Conservation (phyloP, 37 sponge, comb jelly and placozoan species). For the Tethya wilhelma region DNA sequence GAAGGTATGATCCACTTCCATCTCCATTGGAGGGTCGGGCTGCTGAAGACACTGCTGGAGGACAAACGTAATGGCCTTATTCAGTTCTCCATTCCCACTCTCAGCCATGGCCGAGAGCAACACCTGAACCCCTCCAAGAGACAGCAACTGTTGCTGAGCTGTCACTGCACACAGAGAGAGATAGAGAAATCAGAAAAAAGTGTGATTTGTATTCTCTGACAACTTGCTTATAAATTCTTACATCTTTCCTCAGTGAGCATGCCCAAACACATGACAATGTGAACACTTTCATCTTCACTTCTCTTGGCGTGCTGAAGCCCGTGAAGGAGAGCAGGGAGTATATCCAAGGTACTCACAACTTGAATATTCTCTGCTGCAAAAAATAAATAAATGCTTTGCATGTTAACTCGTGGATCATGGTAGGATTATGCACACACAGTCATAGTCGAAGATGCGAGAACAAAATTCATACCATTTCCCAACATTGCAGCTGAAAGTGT, state of each 20-base stretch:
- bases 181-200: not conserved
- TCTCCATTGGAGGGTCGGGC: too few species aligned
- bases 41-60: constrained; percentile 13
- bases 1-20: too few species aligned
- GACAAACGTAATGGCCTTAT: constrained; percentile 15
- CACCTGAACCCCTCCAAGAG: not conserved
- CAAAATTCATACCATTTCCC: constrained; percentile 18
- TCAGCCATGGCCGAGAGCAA: not conserved
- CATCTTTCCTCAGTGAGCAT: constrained; percentile 16
- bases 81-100: constrained; percentile 14
- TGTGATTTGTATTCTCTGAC: not conserved
- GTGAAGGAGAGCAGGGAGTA: too few species aligned
- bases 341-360: too few species aligned
- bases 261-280: constrained; percentile 14
- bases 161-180: not conserved
- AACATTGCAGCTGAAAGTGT: constrained; percentile 2
- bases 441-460: too few species aligned
- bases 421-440: too few species aligned
- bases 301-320: too few species aligned
- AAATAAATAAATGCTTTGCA: too few species aligned
- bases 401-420: too few species aligned
- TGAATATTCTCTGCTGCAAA: too few species aligned
- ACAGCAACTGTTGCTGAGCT: not conserved
- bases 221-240: not conserved
- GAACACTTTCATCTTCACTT: too few species aligned